These are phyloP conservation scores for Lathronympha strigana DNA, from an alignment of 2,888 invertebrate genomes.

Conservation along the genomic window DNA sequence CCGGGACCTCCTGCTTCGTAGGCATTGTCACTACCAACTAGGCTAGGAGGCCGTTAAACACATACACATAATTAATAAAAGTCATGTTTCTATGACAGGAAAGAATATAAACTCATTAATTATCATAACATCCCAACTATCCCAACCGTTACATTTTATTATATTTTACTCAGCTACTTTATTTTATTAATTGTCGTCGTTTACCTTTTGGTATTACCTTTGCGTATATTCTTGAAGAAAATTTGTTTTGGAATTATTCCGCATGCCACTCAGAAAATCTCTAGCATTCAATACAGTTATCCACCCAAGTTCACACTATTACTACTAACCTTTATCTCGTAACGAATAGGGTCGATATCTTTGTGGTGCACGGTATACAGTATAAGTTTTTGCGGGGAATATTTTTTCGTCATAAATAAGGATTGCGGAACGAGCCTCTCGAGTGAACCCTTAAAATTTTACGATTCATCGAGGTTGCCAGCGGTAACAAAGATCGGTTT, in stretches of 20 bases:
- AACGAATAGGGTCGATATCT: background rate
- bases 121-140: too few species aligned
- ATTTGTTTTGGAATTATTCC: conserved; percentile 35
- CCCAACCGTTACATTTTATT: background rate
- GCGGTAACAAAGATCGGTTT: conserved; percentile 43
- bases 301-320: background rate
- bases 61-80: too few species aligned
- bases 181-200: conserved; percentile 12
- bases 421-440: conserved; percentile 41
- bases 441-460: conserved; percentile 47
- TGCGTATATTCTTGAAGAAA: conserved; percentile 10
- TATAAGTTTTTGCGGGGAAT: conserved; percentile 43
- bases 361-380: background rate
- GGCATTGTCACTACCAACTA: too few species aligned
- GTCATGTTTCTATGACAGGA: too few species aligned
- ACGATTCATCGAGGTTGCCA: conserved; percentile 42
- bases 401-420: conserved; percentile 47
- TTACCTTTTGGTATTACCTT: conserved; percentile 8
- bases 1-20: too few species aligned
- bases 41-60: too few species aligned
- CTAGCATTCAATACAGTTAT: conserved; percentile 28
- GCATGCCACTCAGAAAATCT: conserved; percentile 32
- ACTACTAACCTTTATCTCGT: background rate
- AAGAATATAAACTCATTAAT: background rate
- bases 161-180: background rate